Percentiles rank a stretch among this genome's conserved stretches.
These are phyloP conservation scores for Stenodera caucasica DNA, from an alignment of 2,888 invertebrate species.

Conservation along the genomic window DNA sequence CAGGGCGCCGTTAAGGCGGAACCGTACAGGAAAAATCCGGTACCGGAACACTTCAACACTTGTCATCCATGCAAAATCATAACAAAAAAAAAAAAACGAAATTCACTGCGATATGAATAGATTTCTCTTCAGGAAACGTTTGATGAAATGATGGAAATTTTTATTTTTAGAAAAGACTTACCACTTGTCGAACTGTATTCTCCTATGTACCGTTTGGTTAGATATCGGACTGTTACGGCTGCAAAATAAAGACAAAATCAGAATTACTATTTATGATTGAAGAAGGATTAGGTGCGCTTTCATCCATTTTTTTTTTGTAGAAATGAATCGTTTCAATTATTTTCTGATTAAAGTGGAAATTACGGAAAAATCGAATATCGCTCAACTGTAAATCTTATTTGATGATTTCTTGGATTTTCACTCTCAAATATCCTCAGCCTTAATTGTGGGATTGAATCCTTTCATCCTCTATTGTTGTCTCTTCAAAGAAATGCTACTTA, in stretches of 20 bases:
- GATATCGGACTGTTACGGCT: constrained; percentile 78
- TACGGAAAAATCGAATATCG: no score
- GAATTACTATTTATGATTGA: neutral
- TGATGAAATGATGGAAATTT: neutral
- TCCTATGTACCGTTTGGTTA: constrained; percentile 78
- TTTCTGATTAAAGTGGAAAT: no score
- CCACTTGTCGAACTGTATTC: constrained; percentile 81
- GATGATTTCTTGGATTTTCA: no score
- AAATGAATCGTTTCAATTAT: no score
- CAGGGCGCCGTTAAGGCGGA: constrained; percentile 8
- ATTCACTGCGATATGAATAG: neutral
- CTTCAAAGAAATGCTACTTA: no score
- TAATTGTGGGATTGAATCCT: no score
- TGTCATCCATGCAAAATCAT: neutral
- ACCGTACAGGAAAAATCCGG: constrained; percentile 10
- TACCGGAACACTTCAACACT: neutral
- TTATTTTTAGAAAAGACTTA: constrained; percentile 55
- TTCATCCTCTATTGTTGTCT: no score
- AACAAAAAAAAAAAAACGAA: neutral
- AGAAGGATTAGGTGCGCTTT: neutral
- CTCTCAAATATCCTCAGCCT: no score
- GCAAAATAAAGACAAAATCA: constrained; percentile 59
- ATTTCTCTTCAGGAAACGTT: neutral
- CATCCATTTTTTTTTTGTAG: neutral
- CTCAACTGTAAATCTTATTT: no score